Percentiles rank a stretch among this genome's conserved stretches.
Conservation (phyloP, 1,140 invertebrate genomes). For the Caerostris darwini region DNA sequence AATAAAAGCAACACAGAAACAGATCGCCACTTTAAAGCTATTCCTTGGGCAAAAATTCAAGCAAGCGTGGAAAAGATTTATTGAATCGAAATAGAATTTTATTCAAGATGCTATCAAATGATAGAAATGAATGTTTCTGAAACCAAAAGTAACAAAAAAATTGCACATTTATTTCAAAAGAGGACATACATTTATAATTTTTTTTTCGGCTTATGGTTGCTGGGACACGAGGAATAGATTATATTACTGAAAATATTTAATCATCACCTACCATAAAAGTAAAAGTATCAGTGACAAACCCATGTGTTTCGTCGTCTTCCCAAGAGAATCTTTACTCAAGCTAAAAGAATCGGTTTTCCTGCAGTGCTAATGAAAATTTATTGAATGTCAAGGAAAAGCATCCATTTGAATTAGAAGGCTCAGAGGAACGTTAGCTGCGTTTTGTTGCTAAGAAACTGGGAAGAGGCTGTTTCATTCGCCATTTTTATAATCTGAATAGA, state of each 20-base stretch:
- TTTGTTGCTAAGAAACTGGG: neutral
- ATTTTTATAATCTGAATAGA: neutral
- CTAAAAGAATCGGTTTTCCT: slow-evolving; percentile 51
- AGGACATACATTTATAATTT: neutral
- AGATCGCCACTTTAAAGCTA: neutral
- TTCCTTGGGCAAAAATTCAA: slow-evolving; percentile 17
- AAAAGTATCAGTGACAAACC: slow-evolving; percentile 14
- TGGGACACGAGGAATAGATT: neutral
- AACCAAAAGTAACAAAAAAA: slow-evolving; percentile 7
- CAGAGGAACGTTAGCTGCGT: neutral
- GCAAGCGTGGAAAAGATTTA: neutral
- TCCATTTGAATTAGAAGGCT: slow-evolving; percentile 65
- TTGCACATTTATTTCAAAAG: neutral
- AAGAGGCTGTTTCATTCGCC: neutral
- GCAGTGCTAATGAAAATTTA: slow-evolving; percentile 64
- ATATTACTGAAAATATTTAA: slow-evolving; percentile 48
- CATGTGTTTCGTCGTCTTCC: neutral
- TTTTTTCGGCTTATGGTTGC: neutral
- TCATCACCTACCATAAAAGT: slow-evolving; percentile 29
- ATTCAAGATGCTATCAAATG: neutral
- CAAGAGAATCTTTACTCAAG: slow-evolving; percentile 40
- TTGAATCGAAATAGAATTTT: slow-evolving; percentile 32
- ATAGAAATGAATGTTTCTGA: slow-evolving; percentile 19
- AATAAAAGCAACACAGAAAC: no score
- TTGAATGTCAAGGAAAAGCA: slow-evolving; percentile 20